Evolutionary conservation across 2,113 vertebrate species (phyloP).

Genomic region (Istiophorus platypterus): DNA sequence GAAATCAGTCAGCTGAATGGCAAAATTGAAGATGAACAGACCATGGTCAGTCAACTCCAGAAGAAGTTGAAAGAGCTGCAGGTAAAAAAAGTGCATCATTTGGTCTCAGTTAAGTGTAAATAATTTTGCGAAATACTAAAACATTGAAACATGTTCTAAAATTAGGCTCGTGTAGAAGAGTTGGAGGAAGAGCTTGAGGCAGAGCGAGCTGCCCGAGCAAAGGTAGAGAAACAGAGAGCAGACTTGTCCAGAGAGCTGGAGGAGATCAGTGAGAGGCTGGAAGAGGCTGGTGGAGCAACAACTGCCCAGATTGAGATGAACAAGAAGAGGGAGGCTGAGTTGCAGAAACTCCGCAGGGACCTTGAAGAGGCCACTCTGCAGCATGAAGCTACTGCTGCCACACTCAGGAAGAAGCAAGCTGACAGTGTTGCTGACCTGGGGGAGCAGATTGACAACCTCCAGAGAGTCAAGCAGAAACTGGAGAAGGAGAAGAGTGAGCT

Average conservation of each 20-base stretch:
- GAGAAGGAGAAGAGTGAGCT: conserved; percentile 94
- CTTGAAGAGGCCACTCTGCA: conserved; percentile 86
- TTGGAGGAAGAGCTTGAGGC: conserved; percentile 82
- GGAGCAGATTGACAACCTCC: conserved; percentile 91
- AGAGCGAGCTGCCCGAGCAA: conserved; percentile 85
- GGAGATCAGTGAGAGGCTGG: conserved; percentile 86
- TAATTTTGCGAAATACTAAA: neutral
- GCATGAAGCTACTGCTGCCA: conserved; percentile 82
- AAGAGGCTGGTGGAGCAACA: conserved; percentile 85
- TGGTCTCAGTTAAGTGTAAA: neutral
- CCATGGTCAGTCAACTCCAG: conserved; percentile 86
- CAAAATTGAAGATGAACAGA: conserved; percentile 89
- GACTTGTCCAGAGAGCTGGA: conserved; percentile 84
- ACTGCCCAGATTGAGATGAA: conserved; percentile 86
- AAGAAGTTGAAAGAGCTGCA: conserved; percentile 92
- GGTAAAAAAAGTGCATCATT: conserved; percentile 69
- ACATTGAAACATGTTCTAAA: neutral
- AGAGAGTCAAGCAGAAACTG: conserved; percentile 92
- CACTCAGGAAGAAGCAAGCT: conserved; percentile 90
- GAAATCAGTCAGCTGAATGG: conserved; percentile 87
- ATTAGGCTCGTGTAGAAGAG: conserved; percentile 81
- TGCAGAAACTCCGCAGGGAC: conserved; percentile 84
- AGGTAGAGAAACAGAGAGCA: conserved; percentile 86
- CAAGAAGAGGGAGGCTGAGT: conserved; percentile 85
- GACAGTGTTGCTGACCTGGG: conserved; percentile 89